A percentile compares a stretch with the other conserved stretches of the same genome.
These are phyloP conservation scores for Ypsolopha sequella DNA, from an alignment of 2,888 invertebrate genomes.

Conservation along the genomic window DNA sequence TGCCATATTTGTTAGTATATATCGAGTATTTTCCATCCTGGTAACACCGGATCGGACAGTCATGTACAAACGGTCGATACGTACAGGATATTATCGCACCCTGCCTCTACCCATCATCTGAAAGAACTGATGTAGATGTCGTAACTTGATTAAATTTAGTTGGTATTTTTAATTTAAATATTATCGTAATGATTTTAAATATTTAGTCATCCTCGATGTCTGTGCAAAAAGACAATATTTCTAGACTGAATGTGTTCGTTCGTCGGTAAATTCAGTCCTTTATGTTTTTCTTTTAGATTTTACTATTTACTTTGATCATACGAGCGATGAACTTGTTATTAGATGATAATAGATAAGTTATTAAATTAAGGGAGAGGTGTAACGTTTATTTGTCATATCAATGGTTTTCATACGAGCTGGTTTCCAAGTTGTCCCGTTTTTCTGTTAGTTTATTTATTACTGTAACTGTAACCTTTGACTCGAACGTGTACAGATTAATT, in stretches of 20 bases:
- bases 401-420: not conserved
- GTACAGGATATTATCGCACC: too few species aligned
- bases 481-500: constrained; percentile 1
- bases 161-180: constrained; percentile 39
- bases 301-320: not conserved
- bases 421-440: not conserved
- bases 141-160: constrained; percentile 45
- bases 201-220: constrained; percentile 52
- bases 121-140: constrained; percentile 39
- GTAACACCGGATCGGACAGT: too few species aligned
- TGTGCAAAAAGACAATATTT: constrained; percentile 53
- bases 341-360: not conserved
- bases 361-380: constrained; percentile 3
- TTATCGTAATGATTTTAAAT: constrained; percentile 2
- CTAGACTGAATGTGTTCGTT: constrained; percentile 59
- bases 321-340: not conserved
- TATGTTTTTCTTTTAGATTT: not conserved
- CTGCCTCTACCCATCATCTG: constrained; percentile 6
- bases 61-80: too few species aligned
- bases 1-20: too few species aligned
- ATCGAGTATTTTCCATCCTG: too few species aligned
- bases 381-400: not conserved
- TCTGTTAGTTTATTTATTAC: not conserved
- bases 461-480: constrained; percentile 1
- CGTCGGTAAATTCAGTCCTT: not conserved